Evolutionary conservation across 2,797 vertebrate genomes (phyloP).

Genomic region (Epinephelus malabaricus): DNA sequence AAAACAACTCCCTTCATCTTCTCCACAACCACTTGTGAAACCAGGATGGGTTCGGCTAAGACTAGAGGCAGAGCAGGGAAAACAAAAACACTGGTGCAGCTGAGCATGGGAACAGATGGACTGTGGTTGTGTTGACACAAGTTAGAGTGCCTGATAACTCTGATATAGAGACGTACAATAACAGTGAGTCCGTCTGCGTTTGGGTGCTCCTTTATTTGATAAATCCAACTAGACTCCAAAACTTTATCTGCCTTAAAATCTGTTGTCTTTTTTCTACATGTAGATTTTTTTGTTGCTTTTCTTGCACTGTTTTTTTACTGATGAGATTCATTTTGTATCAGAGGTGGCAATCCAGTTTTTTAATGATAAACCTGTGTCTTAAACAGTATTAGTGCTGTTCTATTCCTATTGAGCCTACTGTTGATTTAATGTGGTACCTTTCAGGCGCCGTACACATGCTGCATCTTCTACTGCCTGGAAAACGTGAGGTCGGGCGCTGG

Average conservation of each 20-base stretch:
- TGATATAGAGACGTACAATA: neutral
- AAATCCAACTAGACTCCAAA: neutral
- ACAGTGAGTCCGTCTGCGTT: neutral
- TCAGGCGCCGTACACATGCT: too few species aligned
- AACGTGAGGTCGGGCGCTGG: too few species aligned
- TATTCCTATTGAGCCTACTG: neutral
- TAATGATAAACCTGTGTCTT: slow-evolving; percentile 19
- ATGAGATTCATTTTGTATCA: slow-evolving; percentile 50
- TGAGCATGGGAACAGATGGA: neutral
- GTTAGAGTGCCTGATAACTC: slow-evolving; percentile 11
- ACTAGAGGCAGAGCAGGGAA: slow-evolving; percentile 27
- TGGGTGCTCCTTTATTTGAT: neutral
- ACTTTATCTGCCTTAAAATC: slow-evolving; percentile 25
- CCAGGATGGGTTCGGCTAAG: slow-evolving; percentile 7
- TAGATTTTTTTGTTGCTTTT: slow-evolving; percentile 12
- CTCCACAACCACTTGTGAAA: slow-evolving; percentile 38
- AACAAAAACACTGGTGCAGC: slow-evolving; percentile 37
- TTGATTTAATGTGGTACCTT: neutral
- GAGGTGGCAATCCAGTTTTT: neutral
- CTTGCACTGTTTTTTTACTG: slow-evolving; percentile 31
- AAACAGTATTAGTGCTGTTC: neutral
- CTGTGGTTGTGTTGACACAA: neutral
- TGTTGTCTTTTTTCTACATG: slow-evolving; percentile 8
- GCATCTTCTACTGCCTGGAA: too few species aligned
- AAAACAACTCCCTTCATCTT: neutral